Base-by-base conservation (phyloP, 2,797 vertebrate species). In the Sardinella longiceps region DNA sequence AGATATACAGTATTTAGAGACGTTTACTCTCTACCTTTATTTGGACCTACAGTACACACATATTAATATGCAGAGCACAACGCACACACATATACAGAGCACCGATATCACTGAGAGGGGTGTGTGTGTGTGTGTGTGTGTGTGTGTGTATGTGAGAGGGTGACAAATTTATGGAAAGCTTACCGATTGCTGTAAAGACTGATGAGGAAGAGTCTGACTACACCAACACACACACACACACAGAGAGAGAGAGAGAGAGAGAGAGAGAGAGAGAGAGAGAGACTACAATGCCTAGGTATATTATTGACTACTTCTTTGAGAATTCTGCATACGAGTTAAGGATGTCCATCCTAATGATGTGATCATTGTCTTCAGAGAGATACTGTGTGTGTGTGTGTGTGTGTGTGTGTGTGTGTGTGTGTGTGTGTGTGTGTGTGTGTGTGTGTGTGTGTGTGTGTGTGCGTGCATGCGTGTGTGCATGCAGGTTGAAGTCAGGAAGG, bases 371-470 rank as follows among this genome's bases (percentile, higher is more conserved):
- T 60, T 25, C 23, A 10, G 56, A 60, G 56, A 25, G 11, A 0
- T 5, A 1, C 53, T 23, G 66, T 39, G 66, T 37, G 15, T 20
- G 66, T 39, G 15, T 39, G 33, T 33, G 11, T 33, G 28, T 30
- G 63, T 66, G 28, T 30, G 63, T 33, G 63, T 30, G 63, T 66
- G 63, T 30, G n/a, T 63, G 58, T n/a, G 58, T 86, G 88, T 85
- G 81, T 87, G 85, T 82, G 37, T 81, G 37, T 33, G 48, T 77
- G 18, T 58, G 23, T 58, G 51, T 58, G 53, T 58, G 56, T 58
- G 56, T 58, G 56, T 58, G 56, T 25, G 1, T 58, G 23, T 58
- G 56, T 58, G 56, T 58, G 56, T 58, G 56, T 23, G 14, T 58
- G 56, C n/a, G 56, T 58, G 56, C n/a, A 23, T 23, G 14, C n/a